Evolutionary conservation across 37 sponge, comb jelly and placozoan species (phyloP), one percentile per base, ranked within the genome.

Genomic region (Axinella damicornis): DNA sequence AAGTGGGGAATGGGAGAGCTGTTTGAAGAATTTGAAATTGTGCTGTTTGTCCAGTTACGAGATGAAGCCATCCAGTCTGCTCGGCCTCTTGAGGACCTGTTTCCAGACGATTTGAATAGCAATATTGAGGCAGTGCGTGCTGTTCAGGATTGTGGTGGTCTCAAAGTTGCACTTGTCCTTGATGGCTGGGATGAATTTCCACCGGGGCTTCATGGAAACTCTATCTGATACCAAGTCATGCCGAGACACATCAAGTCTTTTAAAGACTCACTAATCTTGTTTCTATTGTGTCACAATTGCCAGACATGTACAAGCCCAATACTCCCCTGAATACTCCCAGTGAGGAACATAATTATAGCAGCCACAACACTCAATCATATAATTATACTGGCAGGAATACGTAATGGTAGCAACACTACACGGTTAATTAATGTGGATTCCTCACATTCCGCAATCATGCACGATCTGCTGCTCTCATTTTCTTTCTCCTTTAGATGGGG

Each of bases 101-200:
- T 57, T 65, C 69, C 80, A 2, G 12, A 5, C 11, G 28, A 28
- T 2, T 28, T 28, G 5, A 28, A 5, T 28, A 28, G 5, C 5
- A 62, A 28, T 5, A 28, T 2, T 2, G 28, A 28, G 12, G 28
- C 11, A 12, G 64, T 27, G 64, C 11, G 11, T 62, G 27, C 24
- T 6, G 11, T 62, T 13, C 64, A 62, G 28, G 5, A 28, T 11
- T 24, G 27, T 62, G 2, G 28, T 27, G 74, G 74, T 41, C 40
- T 41, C 17, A 24, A 24, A 27, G 74, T 73, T 0, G 12, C 40
- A 11, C 24, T 73, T 15, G n/a, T 73, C 30, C 16, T 73, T 5
- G 74, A 73, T 40, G 53, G 74, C 6, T 73, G 74, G 74, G 74
- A 73, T 53, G 74, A 73, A 28, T 40, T 73, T 52, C 46, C 74